phyloP scores from a whole-genome alignment of 2,797 vertebrate species.

The Loriculus beryllinus region DNA sequence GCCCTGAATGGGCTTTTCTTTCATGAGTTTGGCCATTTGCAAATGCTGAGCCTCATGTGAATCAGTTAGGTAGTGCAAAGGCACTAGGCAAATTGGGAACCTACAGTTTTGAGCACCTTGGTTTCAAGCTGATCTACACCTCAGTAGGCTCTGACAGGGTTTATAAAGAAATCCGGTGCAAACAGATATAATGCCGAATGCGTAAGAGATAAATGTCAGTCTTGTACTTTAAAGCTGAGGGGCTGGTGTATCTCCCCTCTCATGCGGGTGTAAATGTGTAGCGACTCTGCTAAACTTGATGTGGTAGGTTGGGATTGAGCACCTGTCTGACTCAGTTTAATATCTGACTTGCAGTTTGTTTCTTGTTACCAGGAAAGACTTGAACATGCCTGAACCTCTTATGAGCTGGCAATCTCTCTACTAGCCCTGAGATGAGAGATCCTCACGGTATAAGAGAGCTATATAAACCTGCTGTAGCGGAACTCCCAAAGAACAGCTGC shows the following conservation, averaged over 20 bases:
- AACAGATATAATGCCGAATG: neutral
- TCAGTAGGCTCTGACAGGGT: rapidly evolving
- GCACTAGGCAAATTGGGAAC: neutral
- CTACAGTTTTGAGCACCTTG: neutral
- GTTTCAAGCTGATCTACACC: neutral
- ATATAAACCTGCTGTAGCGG: neutral
- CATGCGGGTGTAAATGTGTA: rapidly evolving
- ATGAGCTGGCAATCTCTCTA: neutral
- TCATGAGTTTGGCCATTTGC: neutral
- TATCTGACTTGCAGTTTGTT: neutral
- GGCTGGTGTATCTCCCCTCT: neutral
- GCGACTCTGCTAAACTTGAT: rapidly evolving
- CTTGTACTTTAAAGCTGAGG: neutral
- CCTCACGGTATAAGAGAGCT: neutral
- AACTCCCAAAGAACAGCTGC: neutral
- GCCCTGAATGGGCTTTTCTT: neutral
- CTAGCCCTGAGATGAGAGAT: neutral
- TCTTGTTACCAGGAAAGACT: neutral
- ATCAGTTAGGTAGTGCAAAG: neutral
- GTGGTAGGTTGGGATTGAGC: neutral
- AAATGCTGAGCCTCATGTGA: neutral
- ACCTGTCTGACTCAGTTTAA: neutral
- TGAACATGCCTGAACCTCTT: neutral
- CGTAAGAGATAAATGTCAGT: neutral
- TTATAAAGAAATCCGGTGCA: neutral